phyloP scores from a whole-genome alignment of 2,113 vertebrate species.

The Eira barbara region DNA sequence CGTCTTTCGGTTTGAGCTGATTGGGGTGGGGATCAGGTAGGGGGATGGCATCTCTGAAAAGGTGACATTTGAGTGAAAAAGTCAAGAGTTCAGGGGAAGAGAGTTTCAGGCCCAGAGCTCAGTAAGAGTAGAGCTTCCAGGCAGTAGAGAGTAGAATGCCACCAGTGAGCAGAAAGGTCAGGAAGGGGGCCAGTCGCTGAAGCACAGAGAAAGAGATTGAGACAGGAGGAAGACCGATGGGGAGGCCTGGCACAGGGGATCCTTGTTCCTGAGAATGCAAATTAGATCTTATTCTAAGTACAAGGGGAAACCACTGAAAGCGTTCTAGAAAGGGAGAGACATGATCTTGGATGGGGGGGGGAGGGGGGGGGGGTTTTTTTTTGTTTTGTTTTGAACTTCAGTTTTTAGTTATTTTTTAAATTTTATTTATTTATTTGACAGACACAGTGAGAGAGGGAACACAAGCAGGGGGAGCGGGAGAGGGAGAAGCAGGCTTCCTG shows the following conservation, averaged over 20 bases:
- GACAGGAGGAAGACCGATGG: too few relatives aligned
- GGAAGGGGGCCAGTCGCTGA: not conserved
- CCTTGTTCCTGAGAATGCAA: not conserved
- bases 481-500: too few relatives aligned
- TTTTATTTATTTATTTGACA: too few relatives aligned
- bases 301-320: not conserved
- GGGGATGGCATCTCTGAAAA: not conserved
- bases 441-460: too few relatives aligned
- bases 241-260: not conserved
- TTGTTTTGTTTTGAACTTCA: constrained; percentile 35
- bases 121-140: not conserved
- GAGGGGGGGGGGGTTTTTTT: not conserved
- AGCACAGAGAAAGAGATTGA: not conserved
- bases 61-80: not conserved
- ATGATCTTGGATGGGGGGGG: not conserved
- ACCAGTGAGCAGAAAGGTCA: not conserved
- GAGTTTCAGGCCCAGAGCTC: not conserved
- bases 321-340: not conserved
- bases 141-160: not conserved
- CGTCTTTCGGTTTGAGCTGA: not conserved
- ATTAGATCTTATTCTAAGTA: not conserved
- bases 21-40: not conserved
- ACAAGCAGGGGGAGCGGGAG: too few relatives aligned
- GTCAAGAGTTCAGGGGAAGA: not conserved
- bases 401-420: not conserved